Evolutionary conservation across 2,797 vertebrate genomes (phyloP), one percentile per base, ranked within the genome.

Genomic region (Halcyon smyrnensis): DNA sequence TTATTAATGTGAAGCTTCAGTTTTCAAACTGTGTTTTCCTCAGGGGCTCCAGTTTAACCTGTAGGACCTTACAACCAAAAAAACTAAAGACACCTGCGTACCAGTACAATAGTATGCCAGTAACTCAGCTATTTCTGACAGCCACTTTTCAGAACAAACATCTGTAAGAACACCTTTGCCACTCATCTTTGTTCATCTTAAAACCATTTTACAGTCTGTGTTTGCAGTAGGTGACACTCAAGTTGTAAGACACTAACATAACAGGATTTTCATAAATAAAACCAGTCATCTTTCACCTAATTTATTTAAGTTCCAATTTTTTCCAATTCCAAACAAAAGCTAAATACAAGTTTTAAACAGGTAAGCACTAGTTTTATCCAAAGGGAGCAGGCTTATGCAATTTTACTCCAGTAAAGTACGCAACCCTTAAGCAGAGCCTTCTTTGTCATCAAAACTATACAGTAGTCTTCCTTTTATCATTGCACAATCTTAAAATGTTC

Each of bases 261-360:
- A 46, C 2, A 57, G 25, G 5, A 64, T 83, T 85, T 76, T 51
- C 76, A 95, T 87, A 75, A 87, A 94, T 73, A 53, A 86, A 96
- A 60, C 87, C 96, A 97, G 87, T 71, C 84, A 96, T 96, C 90
- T 97, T 98, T 97, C 95, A 98, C 98, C 98, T 98, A 98, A 98
- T 98, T 98, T 99, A 98, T 98, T 99, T 98, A 98, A 98, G 96
- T 98, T 98, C 98, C 97, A 97, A 93, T 97, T 97, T 98, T 96
- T 97, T 97, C 97, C 97, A 98, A 99, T 99, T 99, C 98, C 98
- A 98, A 99, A 98, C 98, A 98, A 98, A 98, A 98, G 98, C 98
- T 98, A 99, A 99, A 98, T 98, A 98, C 98, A 98, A 97, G 98
- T 97, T 97, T 98, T 98, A 98, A 98, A 98, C 98, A 97, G 93